phyloP scores from a whole-genome alignment of 2,113 vertebrate species.

The Numenius arquata region DNA sequence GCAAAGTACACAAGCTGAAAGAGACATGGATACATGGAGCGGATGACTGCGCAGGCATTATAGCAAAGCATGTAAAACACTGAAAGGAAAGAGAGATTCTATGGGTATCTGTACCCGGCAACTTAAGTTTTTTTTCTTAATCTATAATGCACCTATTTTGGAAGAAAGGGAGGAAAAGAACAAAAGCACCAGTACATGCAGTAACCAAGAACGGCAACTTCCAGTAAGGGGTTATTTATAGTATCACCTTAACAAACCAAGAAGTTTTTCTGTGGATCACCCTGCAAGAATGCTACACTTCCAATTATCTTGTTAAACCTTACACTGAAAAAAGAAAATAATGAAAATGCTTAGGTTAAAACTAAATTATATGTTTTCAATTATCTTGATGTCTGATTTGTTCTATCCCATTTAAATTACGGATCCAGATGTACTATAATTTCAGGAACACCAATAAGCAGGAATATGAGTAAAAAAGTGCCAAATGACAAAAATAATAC shows the following conservation, averaged over 20 bases:
- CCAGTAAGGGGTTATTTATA: not conserved
- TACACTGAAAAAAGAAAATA: not conserved
- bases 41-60: not conserved
- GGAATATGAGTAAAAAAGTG: not conserved
- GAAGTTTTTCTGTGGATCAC: not conserved
- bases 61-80: not conserved
- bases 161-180: not conserved
- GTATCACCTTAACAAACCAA: not conserved
- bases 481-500: not conserved
- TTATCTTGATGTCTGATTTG: not conserved
- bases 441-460: not conserved
- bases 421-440: not conserved
- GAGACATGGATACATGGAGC: not conserved
- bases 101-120: not conserved
- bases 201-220: not conserved
- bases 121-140: not conserved
- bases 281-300: not conserved
- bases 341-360: not conserved
- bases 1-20: not conserved
- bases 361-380: not conserved
- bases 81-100: not conserved
- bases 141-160: not conserved
- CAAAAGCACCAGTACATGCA: not conserved
- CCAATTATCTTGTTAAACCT: not conserved
- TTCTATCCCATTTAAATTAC: not conserved